These are phyloP conservation scores for Eilema sororculum DNA, from an alignment of 2,888 invertebrate species.

Conservation along the genomic window DNA sequence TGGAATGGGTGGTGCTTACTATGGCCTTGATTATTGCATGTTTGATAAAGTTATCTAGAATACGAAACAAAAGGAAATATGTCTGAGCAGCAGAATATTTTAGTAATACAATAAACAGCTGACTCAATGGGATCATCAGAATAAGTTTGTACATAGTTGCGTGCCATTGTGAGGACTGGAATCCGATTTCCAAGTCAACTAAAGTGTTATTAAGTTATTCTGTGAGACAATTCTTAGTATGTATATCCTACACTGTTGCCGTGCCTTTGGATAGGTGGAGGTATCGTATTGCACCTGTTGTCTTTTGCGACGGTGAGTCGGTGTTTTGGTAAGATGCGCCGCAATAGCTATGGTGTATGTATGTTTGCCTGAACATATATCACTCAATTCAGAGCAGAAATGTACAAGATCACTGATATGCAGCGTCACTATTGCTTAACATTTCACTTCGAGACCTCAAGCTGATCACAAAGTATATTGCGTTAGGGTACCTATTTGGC, in stretches of 20 bases:
- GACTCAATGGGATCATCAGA: neutral
- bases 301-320: too few species aligned
- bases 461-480: neutral
- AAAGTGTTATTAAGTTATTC: neutral
- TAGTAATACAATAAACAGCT: neutral
- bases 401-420: neutral
- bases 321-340: too few species aligned
- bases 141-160: neutral
- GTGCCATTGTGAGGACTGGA: neutral
- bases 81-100: neutral
- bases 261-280: neutral
- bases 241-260: neutral
- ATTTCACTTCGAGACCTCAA: too few species aligned
- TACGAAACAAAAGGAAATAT: too few species aligned
- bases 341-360: neutral
- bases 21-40: too few species aligned
- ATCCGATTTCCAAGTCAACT: neutral
- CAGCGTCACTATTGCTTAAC: too few species aligned
- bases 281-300: neutral
- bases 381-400: neutral
- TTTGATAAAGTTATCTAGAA: too few species aligned
- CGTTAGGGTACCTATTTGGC: too few species aligned
- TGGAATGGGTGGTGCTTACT: constrained; percentile 1
- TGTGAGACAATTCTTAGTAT: neutral
- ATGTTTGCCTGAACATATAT: neutral